These are phyloP conservation scores for Galeruca laticollis DNA, from an alignment of 2,888 invertebrate genomes.

Conservation along the genomic window DNA sequence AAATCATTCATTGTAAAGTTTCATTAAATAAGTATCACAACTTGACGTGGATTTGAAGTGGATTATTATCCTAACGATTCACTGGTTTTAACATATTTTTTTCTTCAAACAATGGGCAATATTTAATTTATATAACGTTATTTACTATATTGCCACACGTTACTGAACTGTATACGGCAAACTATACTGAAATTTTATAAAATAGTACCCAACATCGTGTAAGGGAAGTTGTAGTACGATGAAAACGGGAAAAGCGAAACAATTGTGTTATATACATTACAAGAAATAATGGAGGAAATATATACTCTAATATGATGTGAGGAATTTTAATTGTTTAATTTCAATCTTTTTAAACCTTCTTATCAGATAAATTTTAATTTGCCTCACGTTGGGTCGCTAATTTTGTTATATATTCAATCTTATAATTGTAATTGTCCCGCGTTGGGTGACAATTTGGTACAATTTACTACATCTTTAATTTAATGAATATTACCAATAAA, in stretches of 20 bases:
- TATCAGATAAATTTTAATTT: no score
- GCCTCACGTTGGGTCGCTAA: no score
- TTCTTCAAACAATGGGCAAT: not conserved
- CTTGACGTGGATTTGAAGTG: not conserved
- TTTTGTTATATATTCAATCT: no score
- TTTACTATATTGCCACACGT: not conserved
- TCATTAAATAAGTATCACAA: not conserved
- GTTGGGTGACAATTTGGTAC: no score
- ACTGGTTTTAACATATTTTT: conserved; percentile 4
- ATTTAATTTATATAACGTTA: conserved; percentile 6
- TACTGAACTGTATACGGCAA: not conserved
- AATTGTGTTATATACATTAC: not conserved
- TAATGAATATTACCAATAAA: no score
- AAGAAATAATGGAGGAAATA: no score
- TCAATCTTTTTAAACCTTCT: no score
- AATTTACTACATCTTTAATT: no score
- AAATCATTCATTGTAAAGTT: not conserved
- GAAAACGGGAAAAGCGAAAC: not conserved
- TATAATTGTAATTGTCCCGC: no score
- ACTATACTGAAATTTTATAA: not conserved
- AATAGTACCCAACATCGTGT: not conserved
- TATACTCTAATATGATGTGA: no score
- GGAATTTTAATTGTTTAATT: no score
- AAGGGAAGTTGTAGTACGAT: not conserved
- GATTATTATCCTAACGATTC: conserved; percentile 3